Evolutionary conservation across 1,140 invertebrate species (phyloP), one percentile per base, ranked within the genome.

Genomic region (Pseudachorutes palmiensis): DNA sequence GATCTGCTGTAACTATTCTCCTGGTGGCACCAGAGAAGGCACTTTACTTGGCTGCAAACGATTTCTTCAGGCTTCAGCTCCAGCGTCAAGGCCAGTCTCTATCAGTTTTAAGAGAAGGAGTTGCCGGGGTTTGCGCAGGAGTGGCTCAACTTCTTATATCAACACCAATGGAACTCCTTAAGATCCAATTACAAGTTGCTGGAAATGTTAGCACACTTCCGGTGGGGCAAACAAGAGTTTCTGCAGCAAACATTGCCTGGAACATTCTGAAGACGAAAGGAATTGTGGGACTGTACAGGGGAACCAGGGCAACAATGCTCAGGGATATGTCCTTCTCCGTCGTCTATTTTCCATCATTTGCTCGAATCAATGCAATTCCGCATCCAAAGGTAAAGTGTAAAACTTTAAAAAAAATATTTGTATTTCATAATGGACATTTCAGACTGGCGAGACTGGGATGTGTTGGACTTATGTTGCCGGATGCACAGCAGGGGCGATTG

Each of bases 1-100:
- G 94, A 2, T 96, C 92, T 0, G 94, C 85, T 28, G 96, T 99
- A 0, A 99, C 99, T 81, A 94, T 99, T 75, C 79, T 99, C 22
- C 83, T 99, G 12, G 97, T 99, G 55, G 99, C 97, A 1, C 97
- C 97, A 0, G 97, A 99, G 80, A 99, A 99, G 79, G 96, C 96
- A 1, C 99, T 99, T 70, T 99, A 99, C 82, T 82, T 99, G 67
- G 93, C 97, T 16, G 94, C 93, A 36, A 99, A 99, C 81, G 97
- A 99, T 80, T 93, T 93, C 78, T 98, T 99, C 81, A 83, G 97
- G 66, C 87, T 96, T 81, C 85, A 92, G 76, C 80, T 90, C 33
- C 81, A 82, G 57, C 81, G 79, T 49, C 79, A 77, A 24, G 75
- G 81, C 71, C 81, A 84, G 84, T 84, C 80, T 79, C 76, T 79